Evolutionary conservation across 2,888 invertebrate genomes (phyloP).

Genomic region (Athalia rosae): DNA sequence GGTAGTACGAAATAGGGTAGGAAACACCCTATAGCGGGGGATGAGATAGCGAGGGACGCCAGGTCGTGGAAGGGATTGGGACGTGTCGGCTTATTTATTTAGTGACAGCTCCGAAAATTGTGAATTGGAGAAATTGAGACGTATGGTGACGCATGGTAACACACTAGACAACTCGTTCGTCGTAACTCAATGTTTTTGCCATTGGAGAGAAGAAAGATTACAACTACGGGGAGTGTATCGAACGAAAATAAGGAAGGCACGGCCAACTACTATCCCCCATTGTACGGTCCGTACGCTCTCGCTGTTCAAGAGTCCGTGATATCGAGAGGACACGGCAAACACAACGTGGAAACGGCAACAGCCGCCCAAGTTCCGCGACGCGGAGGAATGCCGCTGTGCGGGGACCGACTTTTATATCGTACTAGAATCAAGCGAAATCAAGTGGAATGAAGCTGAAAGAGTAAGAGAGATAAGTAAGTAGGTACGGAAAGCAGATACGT

Average conservation of each 20-base stretch:
- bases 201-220: conserved; percentile 17
- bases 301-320: conserved; percentile 8
- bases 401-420: conserved; percentile 54
- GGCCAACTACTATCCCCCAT: conserved; percentile 35
- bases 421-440: conserved; percentile 54
- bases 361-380: conserved; percentile 48
- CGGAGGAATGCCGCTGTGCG: conserved; percentile 56
- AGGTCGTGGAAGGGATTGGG: conserved; percentile 15
- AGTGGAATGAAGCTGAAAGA: conserved; percentile 27
- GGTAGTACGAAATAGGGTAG: no score
- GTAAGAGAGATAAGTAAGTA: conserved; percentile 20
- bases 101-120: conserved; percentile 39
- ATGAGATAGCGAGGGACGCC: conserved; percentile 17
- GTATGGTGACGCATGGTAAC: conserved; percentile 32
- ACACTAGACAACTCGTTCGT: conserved; percentile 2
- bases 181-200: conserved; percentile 28
- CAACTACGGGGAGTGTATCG: conserved; percentile 19
- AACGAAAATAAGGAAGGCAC: not conserved
- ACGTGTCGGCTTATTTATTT: conserved; percentile 41
- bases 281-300: conserved; percentile 6
- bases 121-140: conserved; percentile 42
- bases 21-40: not conserved
- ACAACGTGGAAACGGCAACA: conserved; percentile 42
- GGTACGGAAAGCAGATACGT: conserved; percentile 29
- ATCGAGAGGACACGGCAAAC: conserved; percentile 34